phyloP scores from a whole-genome alignment of 2,113 vertebrate genomes.

The Megalops atlanticus region DNA sequence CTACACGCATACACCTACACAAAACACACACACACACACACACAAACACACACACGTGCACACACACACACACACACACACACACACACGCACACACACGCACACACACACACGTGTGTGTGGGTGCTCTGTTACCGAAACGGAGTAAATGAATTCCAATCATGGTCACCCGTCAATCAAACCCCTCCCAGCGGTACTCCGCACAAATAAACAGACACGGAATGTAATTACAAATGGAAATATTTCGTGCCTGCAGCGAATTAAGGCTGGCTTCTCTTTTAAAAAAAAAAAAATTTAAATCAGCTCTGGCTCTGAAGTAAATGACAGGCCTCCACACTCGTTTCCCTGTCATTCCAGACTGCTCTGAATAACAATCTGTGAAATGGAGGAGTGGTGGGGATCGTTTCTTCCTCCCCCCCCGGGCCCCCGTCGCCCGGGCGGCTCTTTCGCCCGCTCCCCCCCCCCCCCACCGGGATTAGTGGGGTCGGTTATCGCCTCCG shows the following conservation, averaged over 20 bases:
- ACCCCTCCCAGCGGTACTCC: not conserved
- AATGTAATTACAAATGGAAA: slow-evolving; percentile 29
- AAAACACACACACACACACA: not conserved
- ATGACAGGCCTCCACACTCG: not conserved
- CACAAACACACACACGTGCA: not conserved
- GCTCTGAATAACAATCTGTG: not conserved
- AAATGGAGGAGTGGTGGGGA: not conserved
- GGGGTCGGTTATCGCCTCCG: too few species aligned
- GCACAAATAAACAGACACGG: slow-evolving; percentile 8
- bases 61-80: not conserved
- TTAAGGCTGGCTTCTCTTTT: not conserved
- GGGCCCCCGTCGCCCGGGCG: too few species aligned
- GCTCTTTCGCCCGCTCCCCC: too few species aligned
- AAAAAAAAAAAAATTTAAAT: too few species aligned
- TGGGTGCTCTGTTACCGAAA: not conserved
- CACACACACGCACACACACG: not conserved
- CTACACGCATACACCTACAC: not conserved
- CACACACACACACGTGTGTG: not conserved
- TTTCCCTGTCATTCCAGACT: not conserved
- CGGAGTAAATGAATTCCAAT: slow-evolving; percentile 7
- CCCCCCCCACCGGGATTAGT: too few species aligned
- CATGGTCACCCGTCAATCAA: not conserved
- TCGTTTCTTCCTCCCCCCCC: too few species aligned
- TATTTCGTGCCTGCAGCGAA: not conserved
- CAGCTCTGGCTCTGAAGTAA: too few species aligned